A percentile compares a stretch with the other conserved stretches of the same genome.
These are phyloP conservation scores for Hemistola chrysoprasaria DNA, from an alignment of 2,888 invertebrate species.

Conservation along the genomic window DNA sequence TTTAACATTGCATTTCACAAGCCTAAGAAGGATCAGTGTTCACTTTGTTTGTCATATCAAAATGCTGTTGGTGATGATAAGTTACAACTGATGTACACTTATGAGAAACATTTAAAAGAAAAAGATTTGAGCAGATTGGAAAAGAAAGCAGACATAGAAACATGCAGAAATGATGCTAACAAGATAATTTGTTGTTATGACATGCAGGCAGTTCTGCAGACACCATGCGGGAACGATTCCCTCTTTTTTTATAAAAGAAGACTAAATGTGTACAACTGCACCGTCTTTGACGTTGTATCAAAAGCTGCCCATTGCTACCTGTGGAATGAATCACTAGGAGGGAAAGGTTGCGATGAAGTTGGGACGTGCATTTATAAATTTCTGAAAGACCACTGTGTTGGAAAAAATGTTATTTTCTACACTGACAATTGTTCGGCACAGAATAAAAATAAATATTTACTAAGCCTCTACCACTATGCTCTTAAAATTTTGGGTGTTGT, in stretches of 20 bases:
- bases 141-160: constrained; percentile 17
- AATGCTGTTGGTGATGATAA: constrained; percentile 15
- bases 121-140: constrained; percentile 18
- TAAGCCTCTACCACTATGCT: constrained; percentile 15
- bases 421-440: constrained; percentile 21
- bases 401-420: constrained; percentile 17
- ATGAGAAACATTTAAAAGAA: constrained; percentile 19
- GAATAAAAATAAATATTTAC: constrained; percentile 20
- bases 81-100: constrained; percentile 11
- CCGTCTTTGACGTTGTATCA: constrained; percentile 20
- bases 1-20: constrained; percentile 18
- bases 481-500: constrained; percentile 21
- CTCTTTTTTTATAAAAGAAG: constrained; percentile 20
- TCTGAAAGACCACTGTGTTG: constrained; percentile 16
- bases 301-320: constrained; percentile 22
- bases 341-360: constrained; percentile 27
- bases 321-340: constrained; percentile 24
- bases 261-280: constrained; percentile 25
- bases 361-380: constrained; percentile 22
- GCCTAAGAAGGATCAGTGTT: constrained; percentile 13
- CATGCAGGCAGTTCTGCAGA: constrained; percentile 23
- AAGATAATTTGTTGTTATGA: constrained; percentile 25
- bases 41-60: constrained; percentile 15
- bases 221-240: constrained; percentile 23
- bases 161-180: constrained; percentile 17